Percentiles rank a stretch among this genome's conserved stretches.
Conservation (phyloP, 1,140 invertebrate genomes). For the Campoletis sonorensis region DNA sequence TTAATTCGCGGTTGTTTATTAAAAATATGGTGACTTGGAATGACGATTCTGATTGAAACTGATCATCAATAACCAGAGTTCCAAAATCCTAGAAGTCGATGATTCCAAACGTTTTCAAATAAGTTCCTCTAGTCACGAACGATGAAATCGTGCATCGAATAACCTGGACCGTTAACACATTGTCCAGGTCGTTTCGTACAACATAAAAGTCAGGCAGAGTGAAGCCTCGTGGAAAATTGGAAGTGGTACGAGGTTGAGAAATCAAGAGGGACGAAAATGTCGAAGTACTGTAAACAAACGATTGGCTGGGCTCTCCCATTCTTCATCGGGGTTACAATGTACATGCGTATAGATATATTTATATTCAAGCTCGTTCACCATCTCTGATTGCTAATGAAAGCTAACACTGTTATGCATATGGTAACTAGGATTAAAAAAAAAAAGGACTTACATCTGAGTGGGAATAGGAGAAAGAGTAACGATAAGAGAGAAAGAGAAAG, state of each 20-base stretch:
- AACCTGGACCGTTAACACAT: no score
- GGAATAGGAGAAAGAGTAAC: conserved; percentile 41
- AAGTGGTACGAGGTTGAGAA: conserved; percentile 28
- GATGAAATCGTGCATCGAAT: no score
- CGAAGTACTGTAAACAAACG: conserved; percentile 53
- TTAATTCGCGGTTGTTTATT: no score
- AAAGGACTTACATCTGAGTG: conserved; percentile 69
- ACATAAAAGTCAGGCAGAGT: background rate
- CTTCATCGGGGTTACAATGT: conserved; percentile 6
- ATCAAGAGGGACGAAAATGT: conserved; percentile 18
- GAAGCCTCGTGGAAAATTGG: conserved; percentile 45
- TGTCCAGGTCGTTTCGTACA: no score
- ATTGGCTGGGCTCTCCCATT: conserved; percentile 25
- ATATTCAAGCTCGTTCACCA: conserved; percentile 55
- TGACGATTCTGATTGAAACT: no score
- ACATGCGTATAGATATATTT: background rate
- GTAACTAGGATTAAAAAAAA: conserved; percentile 65
- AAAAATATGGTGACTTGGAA: no score
- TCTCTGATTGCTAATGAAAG: conserved; percentile 78
- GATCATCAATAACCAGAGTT: no score
- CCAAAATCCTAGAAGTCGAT: no score
- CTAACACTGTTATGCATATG: conserved; percentile 76
- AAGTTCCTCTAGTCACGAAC: no score
- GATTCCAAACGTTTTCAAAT: no score
- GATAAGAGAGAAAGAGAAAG: background rate